A percentile compares a stretch with the other conserved stretches of the same genome.
These are phyloP conservation scores for Orussus abietinus DNA, from an alignment of 1,140 invertebrate species.

Conservation along the genomic window DNA sequence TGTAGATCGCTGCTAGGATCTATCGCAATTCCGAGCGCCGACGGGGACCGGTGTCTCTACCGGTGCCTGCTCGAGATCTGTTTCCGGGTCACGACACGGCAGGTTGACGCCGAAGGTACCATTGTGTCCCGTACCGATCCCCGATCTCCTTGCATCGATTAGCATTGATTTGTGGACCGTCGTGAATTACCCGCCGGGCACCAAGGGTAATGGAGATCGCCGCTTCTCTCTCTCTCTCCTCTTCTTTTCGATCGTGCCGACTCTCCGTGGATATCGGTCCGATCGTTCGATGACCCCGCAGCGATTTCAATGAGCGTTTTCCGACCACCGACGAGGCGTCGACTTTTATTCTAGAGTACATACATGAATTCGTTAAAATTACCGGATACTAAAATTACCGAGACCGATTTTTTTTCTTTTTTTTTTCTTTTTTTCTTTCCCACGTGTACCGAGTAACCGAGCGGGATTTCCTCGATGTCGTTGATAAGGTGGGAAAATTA, in stretches of 20 bases:
- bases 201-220: no score
- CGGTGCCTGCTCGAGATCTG: slow-evolving; percentile 17
- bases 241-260: slow-evolving; percentile 16
- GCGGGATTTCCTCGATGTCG: no score
- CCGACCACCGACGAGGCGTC: not conserved
- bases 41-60: slow-evolving; percentile 15
- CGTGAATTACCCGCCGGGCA: no score
- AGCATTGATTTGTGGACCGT: slow-evolving; percentile 39
- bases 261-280: slow-evolving; percentile 6
- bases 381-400: no score
- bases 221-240: no score
- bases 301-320: slow-evolving; percentile 1
- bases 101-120: slow-evolving; percentile 31
- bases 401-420: no score
- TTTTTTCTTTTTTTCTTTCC: no score
- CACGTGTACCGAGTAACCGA: no score
- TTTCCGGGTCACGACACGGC: slow-evolving; percentile 39
- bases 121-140: slow-evolving; percentile 12
- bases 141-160: slow-evolving; percentile 33
- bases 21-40: slow-evolving; percentile 23
- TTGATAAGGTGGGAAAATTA: no score
- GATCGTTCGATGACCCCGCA: slow-evolving; percentile 6
- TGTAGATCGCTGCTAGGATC: slow-evolving; percentile 43
- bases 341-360: slow-evolving; percentile 17
- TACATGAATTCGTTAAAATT: slow-evolving; percentile 22